These are phyloP conservation scores for Pterobdella sp. DNA, from an alignment of 2,888 invertebrate genomes.

Conservation along the genomic window DNA sequence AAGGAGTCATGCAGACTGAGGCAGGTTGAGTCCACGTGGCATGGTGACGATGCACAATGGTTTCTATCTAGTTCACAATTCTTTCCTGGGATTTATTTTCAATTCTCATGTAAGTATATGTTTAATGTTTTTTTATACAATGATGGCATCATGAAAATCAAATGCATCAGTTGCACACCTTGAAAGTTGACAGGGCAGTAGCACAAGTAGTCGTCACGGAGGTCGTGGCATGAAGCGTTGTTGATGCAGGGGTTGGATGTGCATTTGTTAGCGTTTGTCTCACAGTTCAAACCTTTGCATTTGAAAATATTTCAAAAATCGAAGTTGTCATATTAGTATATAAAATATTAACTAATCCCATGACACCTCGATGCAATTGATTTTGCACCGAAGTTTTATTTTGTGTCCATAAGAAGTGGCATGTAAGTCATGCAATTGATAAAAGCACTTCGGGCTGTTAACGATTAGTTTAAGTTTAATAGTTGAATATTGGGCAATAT, in stretches of 20 bases:
- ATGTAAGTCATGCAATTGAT: no score
- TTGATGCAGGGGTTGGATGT: conserved; percentile 54
- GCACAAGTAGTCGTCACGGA: conserved; percentile 61
- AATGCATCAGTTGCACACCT: no score
- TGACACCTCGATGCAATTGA: no score
- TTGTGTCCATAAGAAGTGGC: no score
- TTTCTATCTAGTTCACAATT: conserved; percentile 41
- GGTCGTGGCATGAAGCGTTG: conserved; percentile 49
- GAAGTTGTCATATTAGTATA: no score
- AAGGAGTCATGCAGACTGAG: conserved; percentile 55
- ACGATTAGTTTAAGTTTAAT: no score
- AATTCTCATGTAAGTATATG: background rate
- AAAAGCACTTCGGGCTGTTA: no score
- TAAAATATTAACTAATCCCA: no score
- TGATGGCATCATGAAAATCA: no score
- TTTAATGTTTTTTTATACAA: background rate
- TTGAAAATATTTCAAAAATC: no score
- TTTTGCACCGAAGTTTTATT: no score
- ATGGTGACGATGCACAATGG: conserved; percentile 36
- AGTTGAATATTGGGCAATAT: no score
- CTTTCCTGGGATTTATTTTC: conserved; percentile 34
- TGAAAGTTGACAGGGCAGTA: conserved; percentile 65
- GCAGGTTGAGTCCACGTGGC: conserved; percentile 41
- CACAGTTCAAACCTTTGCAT: conserved; percentile 52
- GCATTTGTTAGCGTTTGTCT: conserved; percentile 53